These are phyloP conservation scores for Aix galericulata DNA, from an alignment of 2,113 vertebrate species.

Conservation along the genomic window DNA sequence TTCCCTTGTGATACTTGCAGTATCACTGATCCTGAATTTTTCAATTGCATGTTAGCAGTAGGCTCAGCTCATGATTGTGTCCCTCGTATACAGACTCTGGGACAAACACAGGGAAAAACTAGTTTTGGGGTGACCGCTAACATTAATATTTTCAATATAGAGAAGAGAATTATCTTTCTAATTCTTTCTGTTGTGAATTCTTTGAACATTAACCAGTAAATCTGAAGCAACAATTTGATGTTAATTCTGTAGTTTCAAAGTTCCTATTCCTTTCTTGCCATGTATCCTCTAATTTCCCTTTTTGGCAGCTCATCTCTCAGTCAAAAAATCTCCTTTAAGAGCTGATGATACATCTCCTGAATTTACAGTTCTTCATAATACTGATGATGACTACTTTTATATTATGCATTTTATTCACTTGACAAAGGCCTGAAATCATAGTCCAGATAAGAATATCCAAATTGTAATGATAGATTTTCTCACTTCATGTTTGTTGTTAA, in stretches of 20 bases:
- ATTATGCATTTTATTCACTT: not conserved
- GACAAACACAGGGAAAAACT: not conserved
- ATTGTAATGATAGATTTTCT: not conserved
- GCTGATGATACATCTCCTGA: not conserved
- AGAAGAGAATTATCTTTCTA: not conserved
- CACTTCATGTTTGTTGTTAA: not conserved
- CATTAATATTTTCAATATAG: not conserved
- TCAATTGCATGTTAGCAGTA: not conserved
- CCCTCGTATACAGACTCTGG: not conserved
- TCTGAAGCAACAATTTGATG: not conserved
- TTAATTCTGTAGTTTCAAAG: not conserved
- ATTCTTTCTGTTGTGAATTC: not conserved
- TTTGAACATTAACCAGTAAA: not conserved
- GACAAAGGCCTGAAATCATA: not conserved
- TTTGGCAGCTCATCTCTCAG: not conserved
- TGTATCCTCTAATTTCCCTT: not conserved
- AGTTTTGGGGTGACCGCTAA: not conserved
- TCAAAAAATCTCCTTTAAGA: not conserved
- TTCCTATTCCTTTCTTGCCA: not conserved
- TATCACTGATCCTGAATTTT: not conserved
- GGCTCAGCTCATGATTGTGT: not conserved
- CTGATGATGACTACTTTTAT: not conserved
- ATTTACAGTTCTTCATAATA: not conserved
- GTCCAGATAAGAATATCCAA: not conserved
- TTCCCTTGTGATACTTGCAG: not conserved